Percentiles rank a stretch among this genome's conserved stretches.
phyloP scores from a whole-genome alignment of 1,140 invertebrate genomes.

The Pemphigus obesinymphae region DNA sequence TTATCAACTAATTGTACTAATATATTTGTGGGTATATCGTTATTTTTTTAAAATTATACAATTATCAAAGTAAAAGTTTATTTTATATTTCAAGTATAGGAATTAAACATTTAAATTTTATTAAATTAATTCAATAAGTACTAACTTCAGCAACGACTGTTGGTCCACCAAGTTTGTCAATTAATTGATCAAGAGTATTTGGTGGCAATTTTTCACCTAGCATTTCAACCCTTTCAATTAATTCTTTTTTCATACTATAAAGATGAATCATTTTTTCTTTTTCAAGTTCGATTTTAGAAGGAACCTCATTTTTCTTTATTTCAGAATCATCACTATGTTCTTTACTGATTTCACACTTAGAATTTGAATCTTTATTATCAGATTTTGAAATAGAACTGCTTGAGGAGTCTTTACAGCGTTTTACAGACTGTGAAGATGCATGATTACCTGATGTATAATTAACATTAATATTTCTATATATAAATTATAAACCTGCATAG shows the following conservation, averaged over 20 bases:
- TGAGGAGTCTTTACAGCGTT: conserved; percentile 63
- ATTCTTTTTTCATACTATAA: conserved; percentile 87
- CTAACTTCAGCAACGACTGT: conserved; percentile 90
- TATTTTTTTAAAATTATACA: too few relatives aligned
- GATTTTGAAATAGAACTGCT: conserved; percentile 59
- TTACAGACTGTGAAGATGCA: conserved; percentile 64
- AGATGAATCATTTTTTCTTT: too few relatives aligned
- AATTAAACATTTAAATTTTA: too few relatives aligned
- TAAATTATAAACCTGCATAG: too few relatives aligned
- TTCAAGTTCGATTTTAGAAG: conserved; percentile 67
- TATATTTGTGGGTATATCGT: too few relatives aligned
- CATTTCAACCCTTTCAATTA: conserved; percentile 79
- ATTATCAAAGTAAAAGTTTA: too few relatives aligned
- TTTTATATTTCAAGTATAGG: too few relatives aligned
- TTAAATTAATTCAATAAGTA: too few relatives aligned
- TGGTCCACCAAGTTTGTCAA: conserved; percentile 95
- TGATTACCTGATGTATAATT: conserved; percentile 57
- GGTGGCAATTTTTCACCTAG: conserved; percentile 86
- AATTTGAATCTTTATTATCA: conserved; percentile 59
- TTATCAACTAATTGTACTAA: too few relatives aligned
- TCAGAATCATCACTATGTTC: conserved; percentile 60
- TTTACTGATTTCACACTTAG: conserved; percentile 50
- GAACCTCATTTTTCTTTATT: conserved; percentile 67
- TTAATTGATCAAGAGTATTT: conserved; percentile 96
- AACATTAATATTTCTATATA: too few relatives aligned